These are phyloP conservation scores for Agrotis puta DNA, from an alignment of 2,888 invertebrate species.

Conservation along the genomic window DNA sequence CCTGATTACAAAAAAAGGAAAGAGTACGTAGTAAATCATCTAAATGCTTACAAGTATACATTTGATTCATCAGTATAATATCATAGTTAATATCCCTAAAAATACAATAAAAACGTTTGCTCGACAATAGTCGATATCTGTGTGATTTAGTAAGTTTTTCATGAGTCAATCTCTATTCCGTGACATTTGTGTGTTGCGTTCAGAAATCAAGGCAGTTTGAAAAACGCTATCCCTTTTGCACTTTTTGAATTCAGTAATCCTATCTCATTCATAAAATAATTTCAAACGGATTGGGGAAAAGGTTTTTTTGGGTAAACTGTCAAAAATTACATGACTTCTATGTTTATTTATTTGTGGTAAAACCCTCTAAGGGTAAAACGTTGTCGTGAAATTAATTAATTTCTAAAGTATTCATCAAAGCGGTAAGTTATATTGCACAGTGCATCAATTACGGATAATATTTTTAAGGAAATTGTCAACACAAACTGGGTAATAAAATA, in stretches of 20 bases:
- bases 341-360: background rate
- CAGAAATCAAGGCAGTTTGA: slow-evolving; percentile 13
- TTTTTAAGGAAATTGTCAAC: background rate
- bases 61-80: too few species aligned
- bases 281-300: too few species aligned
- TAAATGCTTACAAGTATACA: too few species aligned
- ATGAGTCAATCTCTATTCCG: background rate
- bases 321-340: background rate
- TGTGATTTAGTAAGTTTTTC: background rate
- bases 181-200: slow-evolving; percentile 15
- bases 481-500: background rate
- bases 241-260: background rate
- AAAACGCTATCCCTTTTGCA: slow-evolving; percentile 3
- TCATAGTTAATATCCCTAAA: too few species aligned
- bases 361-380: too few species aligned
- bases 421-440: slow-evolving; percentile 5
- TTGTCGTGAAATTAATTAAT: background rate
- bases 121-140: background rate
- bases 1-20: too few species aligned
- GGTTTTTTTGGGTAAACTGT: background rate
- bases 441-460: background rate
- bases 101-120: too few species aligned
- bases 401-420: background rate
- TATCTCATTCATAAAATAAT: background rate
- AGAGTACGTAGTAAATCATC: too few species aligned